Conservation (phyloP, 2,888 invertebrate species). For the Cryptocheilus praepositus region DNA sequence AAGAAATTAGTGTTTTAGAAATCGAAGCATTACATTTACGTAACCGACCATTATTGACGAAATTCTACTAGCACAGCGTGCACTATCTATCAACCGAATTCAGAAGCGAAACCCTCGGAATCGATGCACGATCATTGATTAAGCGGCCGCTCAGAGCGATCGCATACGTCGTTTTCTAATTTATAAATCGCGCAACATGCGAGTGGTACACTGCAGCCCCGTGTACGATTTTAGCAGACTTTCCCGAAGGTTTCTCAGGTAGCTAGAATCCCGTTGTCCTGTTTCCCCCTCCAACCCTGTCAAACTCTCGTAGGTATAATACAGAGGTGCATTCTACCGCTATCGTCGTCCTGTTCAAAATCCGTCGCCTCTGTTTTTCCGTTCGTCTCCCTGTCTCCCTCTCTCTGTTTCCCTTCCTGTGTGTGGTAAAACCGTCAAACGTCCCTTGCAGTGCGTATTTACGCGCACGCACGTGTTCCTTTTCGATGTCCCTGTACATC, state of each 20-base stretch:
- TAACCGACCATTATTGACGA: too few relatives aligned
- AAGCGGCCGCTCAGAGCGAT: background rate
- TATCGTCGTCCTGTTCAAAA: constrained; percentile 32
- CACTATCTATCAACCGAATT: too few relatives aligned
- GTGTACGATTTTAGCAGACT: constrained; percentile 44
- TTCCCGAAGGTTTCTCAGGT: constrained; percentile 56
- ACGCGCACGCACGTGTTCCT: too few relatives aligned
- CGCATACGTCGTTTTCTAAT: background rate
- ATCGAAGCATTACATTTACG: too few relatives aligned
- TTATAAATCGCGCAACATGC: constrained; percentile 10
- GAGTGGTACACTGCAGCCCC: constrained; percentile 36
- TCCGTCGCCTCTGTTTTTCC: constrained; percentile 45
- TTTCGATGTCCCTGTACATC: background rate
- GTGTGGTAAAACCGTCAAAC: constrained; percentile 37
- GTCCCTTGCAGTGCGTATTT: constrained; percentile 34
- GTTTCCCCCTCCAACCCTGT: constrained; percentile 22
- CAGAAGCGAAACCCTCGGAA: too few relatives aligned
- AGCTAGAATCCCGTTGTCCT: constrained; percentile 45
- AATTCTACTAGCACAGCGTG: too few relatives aligned
- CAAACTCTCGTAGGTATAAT: constrained; percentile 39
- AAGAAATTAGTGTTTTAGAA: too few relatives aligned
- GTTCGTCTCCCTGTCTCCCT: constrained; percentile 2
- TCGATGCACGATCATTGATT: too few relatives aligned
- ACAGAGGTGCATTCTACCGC: constrained; percentile 29
- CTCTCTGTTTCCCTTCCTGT: constrained; percentile 20